Percentiles rank a stretch among this genome's conserved stretches.
phyloP scores from a whole-genome alignment of 2,888 invertebrate genomes.

The Psylliodes chrysocephalus region DNA sequence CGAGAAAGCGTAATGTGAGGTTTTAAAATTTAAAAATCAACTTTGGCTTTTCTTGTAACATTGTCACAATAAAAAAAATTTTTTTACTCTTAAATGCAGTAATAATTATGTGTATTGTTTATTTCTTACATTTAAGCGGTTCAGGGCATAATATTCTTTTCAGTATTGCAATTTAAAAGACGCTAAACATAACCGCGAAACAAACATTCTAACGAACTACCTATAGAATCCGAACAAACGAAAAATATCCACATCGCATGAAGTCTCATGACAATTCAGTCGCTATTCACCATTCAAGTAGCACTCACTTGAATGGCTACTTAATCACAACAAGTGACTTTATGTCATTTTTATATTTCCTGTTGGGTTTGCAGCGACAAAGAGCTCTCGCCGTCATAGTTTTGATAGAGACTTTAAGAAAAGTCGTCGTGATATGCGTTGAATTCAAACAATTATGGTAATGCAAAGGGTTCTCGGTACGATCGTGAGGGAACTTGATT shows the following conservation, averaged over 20 bases:
- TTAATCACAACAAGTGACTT: constrained; percentile 32
- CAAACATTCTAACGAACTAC: background rate
- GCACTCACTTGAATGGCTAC: constrained; percentile 28
- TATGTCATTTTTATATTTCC: constrained; percentile 41
- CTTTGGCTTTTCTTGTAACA: no score
- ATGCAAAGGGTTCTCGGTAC: background rate
- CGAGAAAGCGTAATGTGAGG: no score
- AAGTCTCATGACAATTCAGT: constrained; percentile 10
- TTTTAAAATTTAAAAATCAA: no score
- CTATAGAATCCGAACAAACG: constrained; percentile 2
- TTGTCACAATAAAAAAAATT: no score
- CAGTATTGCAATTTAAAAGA: background rate
- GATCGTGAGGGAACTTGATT: background rate
- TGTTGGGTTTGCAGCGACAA: constrained; percentile 37
- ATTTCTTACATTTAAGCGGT: no score
- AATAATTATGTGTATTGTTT: no score
- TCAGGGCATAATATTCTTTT: no score
- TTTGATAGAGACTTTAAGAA: constrained; percentile 38
- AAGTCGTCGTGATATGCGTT: constrained; percentile 19
- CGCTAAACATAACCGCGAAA: background rate
- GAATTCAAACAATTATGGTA: constrained; percentile 29
- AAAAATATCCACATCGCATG: constrained; percentile 14
- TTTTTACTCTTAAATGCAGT: no score
- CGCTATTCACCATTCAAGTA: constrained; percentile 23
- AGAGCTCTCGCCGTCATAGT: constrained; percentile 31